Conservation (phyloP, 2,113 vertebrate species). For the Picathartes gymnocephalus region DNA sequence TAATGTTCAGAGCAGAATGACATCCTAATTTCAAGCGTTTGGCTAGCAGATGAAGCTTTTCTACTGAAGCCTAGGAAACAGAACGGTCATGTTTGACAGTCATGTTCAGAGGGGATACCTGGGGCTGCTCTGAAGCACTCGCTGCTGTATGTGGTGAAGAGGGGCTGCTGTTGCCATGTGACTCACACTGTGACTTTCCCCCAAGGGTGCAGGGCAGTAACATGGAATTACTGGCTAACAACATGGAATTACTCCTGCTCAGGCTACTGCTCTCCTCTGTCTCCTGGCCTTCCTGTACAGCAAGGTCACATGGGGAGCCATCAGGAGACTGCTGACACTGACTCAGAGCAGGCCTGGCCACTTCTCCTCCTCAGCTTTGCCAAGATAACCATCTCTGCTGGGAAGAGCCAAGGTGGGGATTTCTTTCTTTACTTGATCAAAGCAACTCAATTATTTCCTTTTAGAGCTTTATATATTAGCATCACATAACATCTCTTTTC, state of each 20-base stretch:
- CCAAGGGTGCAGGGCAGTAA: not conserved
- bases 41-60: not conserved
- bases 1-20: not conserved
- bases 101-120: not conserved
- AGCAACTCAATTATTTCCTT: not conserved
- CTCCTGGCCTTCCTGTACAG: not conserved
- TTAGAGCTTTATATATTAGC: not conserved
- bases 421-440: constrained; percentile 1
- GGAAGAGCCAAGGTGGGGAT: not conserved
- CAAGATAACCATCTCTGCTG: not conserved
- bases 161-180: not conserved
- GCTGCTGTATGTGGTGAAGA: rapidly evolving
- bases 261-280: not conserved
- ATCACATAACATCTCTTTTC: not conserved
- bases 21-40: not conserved
- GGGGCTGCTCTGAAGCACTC: not conserved
- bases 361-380: not conserved
- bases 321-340: not conserved
- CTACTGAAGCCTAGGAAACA: not conserved
- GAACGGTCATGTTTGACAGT: not conserved
- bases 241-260: not conserved
- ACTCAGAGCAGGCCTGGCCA: not conserved
- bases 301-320: not conserved
- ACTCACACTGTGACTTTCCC: not conserved
- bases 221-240: too few species aligned